Evolutionary conservation across 2,888 invertebrate genomes (phyloP).

Genomic region (Ophraella communa): DNA sequence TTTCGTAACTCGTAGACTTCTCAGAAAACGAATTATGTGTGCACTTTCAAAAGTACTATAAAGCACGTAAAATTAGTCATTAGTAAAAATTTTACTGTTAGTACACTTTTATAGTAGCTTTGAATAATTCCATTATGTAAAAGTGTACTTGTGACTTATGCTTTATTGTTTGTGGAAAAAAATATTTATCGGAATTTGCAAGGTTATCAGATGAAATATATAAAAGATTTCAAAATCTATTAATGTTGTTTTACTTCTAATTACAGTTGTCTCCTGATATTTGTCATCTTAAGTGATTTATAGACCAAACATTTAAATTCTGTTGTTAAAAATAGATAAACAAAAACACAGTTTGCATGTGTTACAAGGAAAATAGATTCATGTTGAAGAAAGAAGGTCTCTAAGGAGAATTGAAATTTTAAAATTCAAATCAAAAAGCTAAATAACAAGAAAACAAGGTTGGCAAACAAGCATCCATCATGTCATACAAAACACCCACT

Average conservation of each 20-base stretch:
- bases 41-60: neutral
- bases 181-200: no score
- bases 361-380: slow-evolving; percentile 24
- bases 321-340: slow-evolving; percentile 28
- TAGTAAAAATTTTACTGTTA: neutral
- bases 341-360: slow-evolving; percentile 32
- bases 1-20: slow-evolving; percentile 5
- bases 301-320: neutral
- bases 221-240: no score
- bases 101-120: neutral
- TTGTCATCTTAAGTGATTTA: neutral
- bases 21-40: slow-evolving; percentile 10
- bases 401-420: slow-evolving; percentile 43
- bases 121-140: neutral
- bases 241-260: no score
- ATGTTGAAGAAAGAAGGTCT: slow-evolving; percentile 36
- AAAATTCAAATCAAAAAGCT: slow-evolving; percentile 58
- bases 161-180: no score
- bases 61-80: neutral
- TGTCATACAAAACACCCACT: slow-evolving; percentile 58
- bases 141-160: no score
- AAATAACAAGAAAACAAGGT: slow-evolving; percentile 58
- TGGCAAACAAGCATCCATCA: slow-evolving; percentile 58
- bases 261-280: no score
- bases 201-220: no score